A percentile compares a stretch with the other conserved stretches of the same genome.
These are phyloP conservation scores for Anorthoa munda DNA, from an alignment of 2,888 invertebrate species.

Conservation along the genomic window DNA sequence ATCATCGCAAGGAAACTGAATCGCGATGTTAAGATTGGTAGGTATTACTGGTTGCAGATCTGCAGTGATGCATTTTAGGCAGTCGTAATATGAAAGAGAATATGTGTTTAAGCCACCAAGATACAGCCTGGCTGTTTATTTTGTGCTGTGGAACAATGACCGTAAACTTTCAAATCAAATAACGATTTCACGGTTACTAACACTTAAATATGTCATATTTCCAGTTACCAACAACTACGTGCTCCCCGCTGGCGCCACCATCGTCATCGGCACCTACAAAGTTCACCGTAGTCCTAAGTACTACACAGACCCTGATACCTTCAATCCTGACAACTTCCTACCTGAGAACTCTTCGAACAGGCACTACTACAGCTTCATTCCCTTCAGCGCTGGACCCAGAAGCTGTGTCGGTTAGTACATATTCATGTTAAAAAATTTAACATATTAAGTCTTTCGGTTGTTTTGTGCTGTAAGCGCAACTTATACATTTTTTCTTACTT, in stretches of 20 bases:
- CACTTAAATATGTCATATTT: slow-evolving; percentile 45
- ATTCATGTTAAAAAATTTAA: slow-evolving; percentile 43
- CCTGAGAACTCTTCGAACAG: slow-evolving; percentile 94
- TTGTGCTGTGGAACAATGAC: no score
- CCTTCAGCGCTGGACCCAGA: slow-evolving; percentile 95
- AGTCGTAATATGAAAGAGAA: no score
- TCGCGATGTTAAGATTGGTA: slow-evolving; percentile 93
- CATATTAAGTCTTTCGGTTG: neutral
- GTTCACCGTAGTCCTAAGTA: slow-evolving; percentile 92
- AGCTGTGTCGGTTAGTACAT: slow-evolving; percentile 93
- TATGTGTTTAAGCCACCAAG: no score
- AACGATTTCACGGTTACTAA: neutral
- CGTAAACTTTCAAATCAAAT: neutral
- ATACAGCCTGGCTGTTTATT: no score
- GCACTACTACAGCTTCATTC: slow-evolving; percentile 95
- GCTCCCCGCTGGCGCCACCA: slow-evolving; percentile 93
- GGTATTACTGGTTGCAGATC: slow-evolving; percentile 13
- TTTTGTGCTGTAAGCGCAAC: neutral
- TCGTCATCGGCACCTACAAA: slow-evolving; percentile 92
- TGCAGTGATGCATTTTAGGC: no score
- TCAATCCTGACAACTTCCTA: slow-evolving; percentile 95
- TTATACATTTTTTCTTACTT: neutral
- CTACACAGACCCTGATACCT: slow-evolving; percentile 93
- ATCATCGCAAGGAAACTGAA: slow-evolving; percentile 94
- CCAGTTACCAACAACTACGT: slow-evolving; percentile 92